Base-by-base conservation (phyloP, 2,113 vertebrate genomes). In the Odobenus rosmarus region DNA sequence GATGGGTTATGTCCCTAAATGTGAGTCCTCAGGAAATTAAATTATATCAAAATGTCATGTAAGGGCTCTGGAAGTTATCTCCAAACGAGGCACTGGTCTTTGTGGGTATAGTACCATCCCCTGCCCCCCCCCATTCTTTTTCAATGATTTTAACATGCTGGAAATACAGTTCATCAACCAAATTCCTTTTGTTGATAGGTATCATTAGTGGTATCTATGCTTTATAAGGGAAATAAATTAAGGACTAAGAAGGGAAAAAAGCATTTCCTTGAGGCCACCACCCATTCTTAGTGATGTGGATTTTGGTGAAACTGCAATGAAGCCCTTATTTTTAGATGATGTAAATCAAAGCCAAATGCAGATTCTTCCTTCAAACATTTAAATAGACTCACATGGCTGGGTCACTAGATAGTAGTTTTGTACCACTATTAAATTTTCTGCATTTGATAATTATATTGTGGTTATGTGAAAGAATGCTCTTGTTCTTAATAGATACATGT, bases 321-420 rank as follows among this genome's bases (percentile, higher is more conserved):
- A 97, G 92, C 36, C 31, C 33, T 92, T 92, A 76, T 62, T 93
- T 96, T 97, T 76, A 92, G 59, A 33, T 90, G 62, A 84, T 62
- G 16, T 64, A 95, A 96, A 90, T 39, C 72, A 95, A 96, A 93
- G 21, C 19, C 36, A 97, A 95, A 96, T 93, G 36, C 19, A 93
- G 71, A 96, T 69, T 85, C 57, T 64, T 94, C 39, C 51, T 92
- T 91, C 24, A 81, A 36, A 87, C 81, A n/a, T 95, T 93, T 81
- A 85, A 90, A 82, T 39, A 88, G 36, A 82, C 4, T 24, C 76
- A 72, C 13, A 59, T 10, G 26, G 28, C 28, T 87, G 18, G 24
- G 79, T 71, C n/a, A 51, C 53, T 57, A 74, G 79, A 84, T 59
- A 64, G 33, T 11, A 69, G 13, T 18, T 31, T 64, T 26, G 3